phyloP scores from a whole-genome alignment of 2,888 invertebrate genomes.

The Laspeyria flexula region DNA sequence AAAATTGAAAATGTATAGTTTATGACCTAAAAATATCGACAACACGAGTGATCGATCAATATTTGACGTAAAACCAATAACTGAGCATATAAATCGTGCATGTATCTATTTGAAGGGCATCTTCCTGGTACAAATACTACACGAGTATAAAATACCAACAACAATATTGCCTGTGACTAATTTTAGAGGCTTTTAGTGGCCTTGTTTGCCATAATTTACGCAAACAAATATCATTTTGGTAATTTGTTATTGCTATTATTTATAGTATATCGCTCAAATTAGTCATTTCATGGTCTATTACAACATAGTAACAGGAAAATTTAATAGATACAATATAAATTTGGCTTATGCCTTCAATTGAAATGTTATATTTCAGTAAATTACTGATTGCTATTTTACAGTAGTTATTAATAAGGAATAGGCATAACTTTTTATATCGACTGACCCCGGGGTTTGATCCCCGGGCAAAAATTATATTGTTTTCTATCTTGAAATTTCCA shows the following conservation, averaged over 20 bases:
- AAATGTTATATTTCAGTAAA: too few relatives aligned
- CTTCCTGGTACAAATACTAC: constrained; percentile 1
- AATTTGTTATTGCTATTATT: constrained; percentile 8
- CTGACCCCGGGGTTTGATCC: too few relatives aligned
- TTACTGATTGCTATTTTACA: too few relatives aligned
- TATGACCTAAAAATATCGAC: constrained; percentile 60
- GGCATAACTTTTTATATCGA: too few relatives aligned
- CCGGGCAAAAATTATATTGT: too few relatives aligned
- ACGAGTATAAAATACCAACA: neutral
- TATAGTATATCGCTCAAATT: neutral
- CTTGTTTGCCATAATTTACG: constrained; percentile 16
- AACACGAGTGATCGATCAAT: constrained; percentile 78
- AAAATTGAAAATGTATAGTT: too few relatives aligned
- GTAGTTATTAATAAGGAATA: too few relatives aligned
- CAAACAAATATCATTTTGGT: constrained; percentile 6
- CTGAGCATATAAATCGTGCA: constrained; percentile 68
- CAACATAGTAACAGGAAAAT: constrained; percentile 13
- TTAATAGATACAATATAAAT: neutral
- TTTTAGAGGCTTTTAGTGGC: constrained; percentile 2
- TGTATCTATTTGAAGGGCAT: constrained; percentile 57
- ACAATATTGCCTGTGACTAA: constrained; percentile 11
- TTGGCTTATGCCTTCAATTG: neutral
- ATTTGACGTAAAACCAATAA: constrained; percentile 82
- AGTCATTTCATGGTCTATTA: neutral
- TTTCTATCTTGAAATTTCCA: too few relatives aligned